Base-by-base conservation (phyloP, 2,888 invertebrate species). In the Tenthredo distinguenda region DNA sequence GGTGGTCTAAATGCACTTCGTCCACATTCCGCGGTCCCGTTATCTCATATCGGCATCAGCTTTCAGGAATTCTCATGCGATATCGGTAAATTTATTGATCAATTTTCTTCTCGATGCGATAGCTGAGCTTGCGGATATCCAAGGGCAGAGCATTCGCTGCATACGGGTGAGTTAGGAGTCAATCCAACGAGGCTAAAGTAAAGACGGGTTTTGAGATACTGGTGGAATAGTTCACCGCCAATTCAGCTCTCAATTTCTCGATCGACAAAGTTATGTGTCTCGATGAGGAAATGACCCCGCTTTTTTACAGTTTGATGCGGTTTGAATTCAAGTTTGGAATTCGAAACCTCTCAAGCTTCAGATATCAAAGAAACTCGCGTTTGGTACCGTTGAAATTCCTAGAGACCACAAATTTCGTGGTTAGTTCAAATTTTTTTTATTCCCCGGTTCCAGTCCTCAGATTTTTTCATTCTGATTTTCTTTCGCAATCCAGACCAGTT, bases 111-210 rank as follows among this genome's bases (percentile, higher is more conserved):
- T 26, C 21, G 9, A 12, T 71, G 37, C 10, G 34, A n/a, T 71
- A 76, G 50, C 55, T 77, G 77, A 77, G 31, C 34, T 77, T 77
- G 47, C 77, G n/a, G 77, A 74, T 74, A 43, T 43, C 26, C 26
- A 26, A 12, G 62, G 10, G 4, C 10, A 74, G 21, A 74, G 21
- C 4, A 74, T 21, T 40, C n/a, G 72, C 21, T 43, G 40, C 40
- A 74, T 21, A 43, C 31, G 18, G 43, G 43, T 18, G n/a, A 74
- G n/a, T 43, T 18, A 43, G 40, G 72, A 74, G 72, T 74, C 72
- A 40, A 74, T 74, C 43, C 3, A n/a, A 74, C 10, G 15, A 18
- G 21, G 43, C 7, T 6, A 12, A 43, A 43, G 43, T 74, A 18
- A 43, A 40, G 21, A 74, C 43, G 72, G 43, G 21, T 21, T 10